Evolutionary conservation across 2,113 vertebrate species (phyloP), one percentile per base, ranked within the genome.

Genomic region (Tinamus guttatus): DNA sequence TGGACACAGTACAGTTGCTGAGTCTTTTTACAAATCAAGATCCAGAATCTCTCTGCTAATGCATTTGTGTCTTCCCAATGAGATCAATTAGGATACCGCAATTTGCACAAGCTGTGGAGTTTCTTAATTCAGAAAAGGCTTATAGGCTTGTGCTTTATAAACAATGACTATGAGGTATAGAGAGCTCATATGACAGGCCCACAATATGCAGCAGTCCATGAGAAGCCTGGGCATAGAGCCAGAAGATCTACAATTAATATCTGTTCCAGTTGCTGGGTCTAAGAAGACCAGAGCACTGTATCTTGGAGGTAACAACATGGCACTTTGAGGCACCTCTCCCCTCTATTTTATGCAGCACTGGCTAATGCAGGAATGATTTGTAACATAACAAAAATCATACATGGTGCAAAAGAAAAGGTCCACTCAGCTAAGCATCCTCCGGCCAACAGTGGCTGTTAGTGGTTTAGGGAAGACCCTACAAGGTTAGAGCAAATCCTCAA

Each of bases 1-100:
- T 63, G 40, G 18, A n/a, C 1, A 8, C 25, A 52, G 32, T 32
- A 32, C 5, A 3, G 14, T 15, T 82, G 27, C 40, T 76, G 21
- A 69, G 12, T 34, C 22, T 58, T 4, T 45, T 75, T 75, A 75
- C 38, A 86, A 75, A 60, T 91, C 59, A 67, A 73, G 28, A 27
- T 36, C 16, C 30, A 51, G 11, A 60, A 60, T 38, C 18, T 38
- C 27, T 28, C 32, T 67, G 32, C n/a, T 30, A 34, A 11, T 41
- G 7, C 0, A 0, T 7, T 62, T 13, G 1, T 41, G 10, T 56
- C 24, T 80, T 69, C 34, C 40, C 25, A n/a, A 11, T 56, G 20
- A 81, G 75, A 56, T 22, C 40, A 25, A 56, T 36, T 7, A 22
- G 28, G 40, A 56, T 36, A 25, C 36, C 36, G 7, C 22, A 36